Conservation (phyloP, 2,113 vertebrate species). For the Rattus norvegicus region DNA sequence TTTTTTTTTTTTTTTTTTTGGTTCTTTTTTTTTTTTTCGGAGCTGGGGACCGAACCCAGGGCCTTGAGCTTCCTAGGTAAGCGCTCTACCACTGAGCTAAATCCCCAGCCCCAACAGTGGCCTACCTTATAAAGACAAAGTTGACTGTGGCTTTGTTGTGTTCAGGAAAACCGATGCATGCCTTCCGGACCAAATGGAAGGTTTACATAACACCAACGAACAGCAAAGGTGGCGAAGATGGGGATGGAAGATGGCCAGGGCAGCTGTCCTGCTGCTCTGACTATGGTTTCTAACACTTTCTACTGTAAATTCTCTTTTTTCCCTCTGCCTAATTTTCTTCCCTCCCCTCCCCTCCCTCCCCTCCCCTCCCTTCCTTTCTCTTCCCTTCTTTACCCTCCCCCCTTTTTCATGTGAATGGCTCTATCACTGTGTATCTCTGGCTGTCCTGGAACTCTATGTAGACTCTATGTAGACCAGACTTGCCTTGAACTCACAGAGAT, state of each 20-base stretch:
- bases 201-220: accelerated
- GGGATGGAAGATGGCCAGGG: accelerated
- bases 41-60: too few relatives aligned
- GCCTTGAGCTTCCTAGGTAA: too few relatives aligned
- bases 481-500: neutral
- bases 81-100: too few relatives aligned
- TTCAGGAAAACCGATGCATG: accelerated
- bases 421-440: neutral
- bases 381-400: neutral
- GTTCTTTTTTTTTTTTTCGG: too few relatives aligned
- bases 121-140: neutral
- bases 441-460: neutral
- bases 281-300: accelerated
- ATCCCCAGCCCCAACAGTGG: too few relatives aligned
- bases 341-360: too few relatives aligned
- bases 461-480: neutral
- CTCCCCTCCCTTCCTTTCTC: too few relatives aligned
- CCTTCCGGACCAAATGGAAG: neutral
- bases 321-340: neutral
- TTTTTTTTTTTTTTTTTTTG: too few relatives aligned
- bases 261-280: neutral
- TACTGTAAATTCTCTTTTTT: neutral
- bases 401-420: neutral
- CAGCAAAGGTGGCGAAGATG: neutral
- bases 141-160: accelerated